Conservation (phyloP, 92 coral and sea anemone genomes). For the Diadumene lineata region DNA sequence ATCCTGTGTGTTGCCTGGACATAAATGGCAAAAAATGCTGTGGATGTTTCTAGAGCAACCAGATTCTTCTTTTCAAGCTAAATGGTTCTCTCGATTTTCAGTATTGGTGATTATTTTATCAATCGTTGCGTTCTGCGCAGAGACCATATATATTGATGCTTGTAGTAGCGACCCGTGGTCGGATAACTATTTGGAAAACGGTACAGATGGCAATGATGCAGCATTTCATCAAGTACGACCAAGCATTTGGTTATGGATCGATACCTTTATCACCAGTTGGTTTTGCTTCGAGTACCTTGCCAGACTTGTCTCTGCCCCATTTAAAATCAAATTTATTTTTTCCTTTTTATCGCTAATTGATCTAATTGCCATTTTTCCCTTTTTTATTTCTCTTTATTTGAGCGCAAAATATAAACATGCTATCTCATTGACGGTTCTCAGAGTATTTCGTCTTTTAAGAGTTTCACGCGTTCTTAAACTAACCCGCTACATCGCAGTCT, state of each 20-base stretch:
- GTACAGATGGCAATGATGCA: neutral
- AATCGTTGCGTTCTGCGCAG: slow-evolving; percentile 73
- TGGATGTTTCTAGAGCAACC: slow-evolving; percentile 85
- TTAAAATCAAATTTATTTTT: slow-evolving; percentile 49
- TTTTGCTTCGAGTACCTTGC: slow-evolving; percentile 73
- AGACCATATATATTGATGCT: slow-evolving; percentile 60
- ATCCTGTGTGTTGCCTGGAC: slow-evolving; percentile 28
- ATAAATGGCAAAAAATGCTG: slow-evolving; percentile 55
- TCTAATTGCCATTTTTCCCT: slow-evolving; percentile 83
- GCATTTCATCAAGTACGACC: slow-evolving; percentile 26
- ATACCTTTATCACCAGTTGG: slow-evolving; percentile 81
- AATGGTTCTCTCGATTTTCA: slow-evolving; percentile 61
- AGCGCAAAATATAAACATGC: slow-evolving; percentile 57
- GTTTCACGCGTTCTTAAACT: slow-evolving; percentile 80
- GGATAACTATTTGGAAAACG: slow-evolving; percentile 5
- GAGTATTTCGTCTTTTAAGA: slow-evolving; percentile 76
- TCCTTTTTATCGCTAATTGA: slow-evolving; percentile 82
- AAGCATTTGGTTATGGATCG: slow-evolving; percentile 79
- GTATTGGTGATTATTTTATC: slow-evolving; percentile 68
- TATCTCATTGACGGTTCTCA: slow-evolving; percentile 64
- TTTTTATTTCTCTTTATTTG: slow-evolving; percentile 55
- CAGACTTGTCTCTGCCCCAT: slow-evolving; percentile 70
- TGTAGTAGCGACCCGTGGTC: slow-evolving; percentile 5
- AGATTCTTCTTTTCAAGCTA: slow-evolving; percentile 69
- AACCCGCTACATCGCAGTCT: slow-evolving; percentile 89